These are phyloP conservation scores for Ochotona curzoniae DNA, from an alignment of 2,113 vertebrate genomes.

Conservation along the genomic window DNA sequence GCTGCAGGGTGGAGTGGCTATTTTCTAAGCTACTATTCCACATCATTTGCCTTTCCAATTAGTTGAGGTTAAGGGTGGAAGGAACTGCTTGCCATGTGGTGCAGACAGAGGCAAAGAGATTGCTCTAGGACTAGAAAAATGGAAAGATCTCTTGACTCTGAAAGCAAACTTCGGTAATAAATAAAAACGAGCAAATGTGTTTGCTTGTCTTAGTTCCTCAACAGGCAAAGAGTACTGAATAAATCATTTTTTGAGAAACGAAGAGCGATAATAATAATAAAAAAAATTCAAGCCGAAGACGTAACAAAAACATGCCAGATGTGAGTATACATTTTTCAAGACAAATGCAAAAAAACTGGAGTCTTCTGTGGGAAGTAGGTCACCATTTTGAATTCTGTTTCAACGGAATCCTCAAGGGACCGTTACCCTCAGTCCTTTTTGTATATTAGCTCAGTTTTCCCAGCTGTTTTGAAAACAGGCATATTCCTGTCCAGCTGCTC, in stretches of 20 bases:
- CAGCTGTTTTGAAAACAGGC: slow-evolving; percentile 48
- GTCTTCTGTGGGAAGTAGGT: slow-evolving; percentile 70
- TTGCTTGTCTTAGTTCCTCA: slow-evolving; percentile 57
- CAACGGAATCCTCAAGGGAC: slow-evolving; percentile 59
- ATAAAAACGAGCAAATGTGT: slow-evolving; percentile 63
- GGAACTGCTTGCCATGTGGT: background rate
- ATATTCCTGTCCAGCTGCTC: slow-evolving; percentile 48
- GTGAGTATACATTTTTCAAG: slow-evolving; percentile 64
- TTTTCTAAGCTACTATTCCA: background rate
- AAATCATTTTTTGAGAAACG: slow-evolving; percentile 73
- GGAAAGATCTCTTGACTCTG: slow-evolving; percentile 35
- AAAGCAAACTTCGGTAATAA: slow-evolving; percentile 51
- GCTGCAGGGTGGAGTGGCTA: background rate
- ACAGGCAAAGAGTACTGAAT: slow-evolving; percentile 50
- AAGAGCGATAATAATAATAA: slow-evolving; percentile 54
- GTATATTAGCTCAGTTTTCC: slow-evolving; percentile 53
- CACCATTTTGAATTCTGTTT: slow-evolving; percentile 71
- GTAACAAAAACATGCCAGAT: slow-evolving; percentile 60
- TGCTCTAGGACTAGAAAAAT: slow-evolving; percentile 20
- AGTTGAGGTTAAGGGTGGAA: background rate
- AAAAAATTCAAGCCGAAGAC: slow-evolving; percentile 59
- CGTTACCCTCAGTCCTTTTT: background rate
- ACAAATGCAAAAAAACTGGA: slow-evolving; percentile 51
- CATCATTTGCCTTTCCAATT: slow-evolving; percentile 56
- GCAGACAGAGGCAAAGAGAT: slow-evolving; percentile 31